phyloP scores from a whole-genome alignment of 2,113 vertebrate genomes.

The Coptodon rendalli region DNA sequence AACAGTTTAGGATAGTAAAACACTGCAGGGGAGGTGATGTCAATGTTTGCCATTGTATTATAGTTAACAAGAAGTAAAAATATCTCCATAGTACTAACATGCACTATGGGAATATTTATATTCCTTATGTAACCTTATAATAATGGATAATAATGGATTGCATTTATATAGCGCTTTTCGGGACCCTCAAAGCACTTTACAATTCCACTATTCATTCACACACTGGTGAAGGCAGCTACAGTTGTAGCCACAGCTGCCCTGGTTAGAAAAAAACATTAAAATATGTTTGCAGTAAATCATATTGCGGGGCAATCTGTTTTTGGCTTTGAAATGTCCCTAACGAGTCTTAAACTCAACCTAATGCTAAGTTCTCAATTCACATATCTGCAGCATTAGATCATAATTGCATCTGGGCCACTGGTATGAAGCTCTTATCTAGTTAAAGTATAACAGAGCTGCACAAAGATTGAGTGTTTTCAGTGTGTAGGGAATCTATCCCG shows the following conservation, averaged over 20 bases:
- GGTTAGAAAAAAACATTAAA: background rate
- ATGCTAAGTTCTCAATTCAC: background rate
- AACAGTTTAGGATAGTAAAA: background rate
- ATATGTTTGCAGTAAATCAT: background rate
- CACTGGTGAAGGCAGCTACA: too few species aligned
- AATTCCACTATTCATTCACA: too few species aligned
- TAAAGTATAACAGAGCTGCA: background rate
- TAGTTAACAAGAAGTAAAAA: background rate
- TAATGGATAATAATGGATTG: too few species aligned
- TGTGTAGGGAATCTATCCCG: too few species aligned
- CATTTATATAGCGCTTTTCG: too few species aligned
- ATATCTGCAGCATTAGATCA: background rate
- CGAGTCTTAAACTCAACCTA: background rate
- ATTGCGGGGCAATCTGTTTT: accelerated
- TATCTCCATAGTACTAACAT: background rate
- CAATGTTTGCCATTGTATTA: background rate
- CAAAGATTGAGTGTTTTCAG: background rate
- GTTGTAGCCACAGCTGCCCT: too few species aligned
- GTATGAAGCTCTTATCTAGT: background rate
- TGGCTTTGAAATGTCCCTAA: background rate
- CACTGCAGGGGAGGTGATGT: background rate
- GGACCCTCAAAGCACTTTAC: too few species aligned
- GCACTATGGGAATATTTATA: background rate
- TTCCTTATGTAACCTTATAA: background rate
- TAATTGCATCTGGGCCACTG: background rate